phyloP scores from a whole-genome alignment of 2,797 vertebrate genomes.

The Alca torda region DNA sequence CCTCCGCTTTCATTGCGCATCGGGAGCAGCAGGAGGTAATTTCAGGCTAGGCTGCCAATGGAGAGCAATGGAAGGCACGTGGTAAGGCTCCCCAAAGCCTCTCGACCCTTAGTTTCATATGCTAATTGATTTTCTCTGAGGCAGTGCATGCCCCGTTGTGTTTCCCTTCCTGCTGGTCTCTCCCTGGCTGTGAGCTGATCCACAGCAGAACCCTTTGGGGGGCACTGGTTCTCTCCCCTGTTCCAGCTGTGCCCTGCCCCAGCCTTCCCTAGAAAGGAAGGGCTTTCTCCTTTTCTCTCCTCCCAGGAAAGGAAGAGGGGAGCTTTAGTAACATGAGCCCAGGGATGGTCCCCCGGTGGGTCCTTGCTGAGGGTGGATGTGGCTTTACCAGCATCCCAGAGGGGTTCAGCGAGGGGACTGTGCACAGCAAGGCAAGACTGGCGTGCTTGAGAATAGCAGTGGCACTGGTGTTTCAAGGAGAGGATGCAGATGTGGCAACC shows the following conservation, averaged over 20 bases:
- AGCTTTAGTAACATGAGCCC: background rate
- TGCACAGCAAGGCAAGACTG: too few relatives aligned
- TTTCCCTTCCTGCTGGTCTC: background rate
- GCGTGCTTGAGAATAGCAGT: too few relatives aligned
- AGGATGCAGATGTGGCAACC: background rate
- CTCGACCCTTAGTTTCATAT: background rate
- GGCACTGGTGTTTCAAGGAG: background rate
- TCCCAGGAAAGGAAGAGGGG: too few relatives aligned
- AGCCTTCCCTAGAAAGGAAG: too few relatives aligned
- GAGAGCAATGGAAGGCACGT: background rate
- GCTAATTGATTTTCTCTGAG: conserved; percentile 25
- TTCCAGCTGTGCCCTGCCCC: background rate
- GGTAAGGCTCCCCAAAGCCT: conserved; percentile 30
- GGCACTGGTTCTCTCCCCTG: too few relatives aligned
- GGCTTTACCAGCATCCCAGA: background rate
- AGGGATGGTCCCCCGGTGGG: too few relatives aligned
- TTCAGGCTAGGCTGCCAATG: conserved; percentile 40
- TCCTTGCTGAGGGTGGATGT: background rate
- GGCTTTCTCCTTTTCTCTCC: too few relatives aligned
- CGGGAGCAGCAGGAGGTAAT: background rate
- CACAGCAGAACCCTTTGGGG: background rate
- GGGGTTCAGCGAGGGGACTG: background rate
- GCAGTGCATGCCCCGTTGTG: accelerated
- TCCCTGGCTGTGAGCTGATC: background rate
- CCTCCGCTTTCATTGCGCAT: background rate